Evolutionary conservation across 2,113 vertebrate genomes (phyloP).

Genomic region (Heloderma charlesbogerti): DNA sequence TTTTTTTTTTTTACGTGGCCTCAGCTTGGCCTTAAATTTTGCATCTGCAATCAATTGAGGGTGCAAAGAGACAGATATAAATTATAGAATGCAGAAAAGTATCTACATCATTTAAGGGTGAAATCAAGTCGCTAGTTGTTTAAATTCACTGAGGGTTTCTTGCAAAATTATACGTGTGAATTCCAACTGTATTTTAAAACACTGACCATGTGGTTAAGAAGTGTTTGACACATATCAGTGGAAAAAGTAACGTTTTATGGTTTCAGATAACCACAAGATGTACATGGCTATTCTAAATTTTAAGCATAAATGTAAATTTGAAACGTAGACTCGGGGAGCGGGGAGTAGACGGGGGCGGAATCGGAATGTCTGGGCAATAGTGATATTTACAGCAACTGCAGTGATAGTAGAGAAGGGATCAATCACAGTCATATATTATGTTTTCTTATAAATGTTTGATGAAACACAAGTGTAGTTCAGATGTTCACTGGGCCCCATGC

Average conservation of each 20-base stretch:
- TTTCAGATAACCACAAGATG: neutral
- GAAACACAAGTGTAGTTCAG: neutral
- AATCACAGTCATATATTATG: neutral
- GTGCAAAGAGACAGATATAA: conserved; percentile 42
- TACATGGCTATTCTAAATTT: neutral
- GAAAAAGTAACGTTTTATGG: neutral
- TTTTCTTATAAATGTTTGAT: too few species aligned
- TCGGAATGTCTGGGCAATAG: neutral
- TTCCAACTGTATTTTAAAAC: conserved; percentile 3
- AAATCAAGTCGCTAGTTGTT: neutral
- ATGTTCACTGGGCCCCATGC: neutral
- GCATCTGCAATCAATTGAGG: conserved; percentile 43
- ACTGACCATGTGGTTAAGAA: neutral
- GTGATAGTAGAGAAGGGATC: neutral
- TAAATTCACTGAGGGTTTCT: conserved; percentile 9
- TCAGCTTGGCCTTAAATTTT: conserved; percentile 42
- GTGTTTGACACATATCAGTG: neutral
- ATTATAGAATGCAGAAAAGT: conserved; percentile 23
- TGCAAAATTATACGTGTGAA: conserved; percentile 4
- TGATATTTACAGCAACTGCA: neutral
- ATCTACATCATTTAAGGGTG: neutral
- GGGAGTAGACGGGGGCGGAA: neutral
- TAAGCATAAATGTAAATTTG: neutral
- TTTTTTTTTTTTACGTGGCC: conserved; percentile 7
- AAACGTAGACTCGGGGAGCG: neutral